Conservation (phyloP, 1,140 invertebrate genomes). For the Drosophila rufa region DNA sequence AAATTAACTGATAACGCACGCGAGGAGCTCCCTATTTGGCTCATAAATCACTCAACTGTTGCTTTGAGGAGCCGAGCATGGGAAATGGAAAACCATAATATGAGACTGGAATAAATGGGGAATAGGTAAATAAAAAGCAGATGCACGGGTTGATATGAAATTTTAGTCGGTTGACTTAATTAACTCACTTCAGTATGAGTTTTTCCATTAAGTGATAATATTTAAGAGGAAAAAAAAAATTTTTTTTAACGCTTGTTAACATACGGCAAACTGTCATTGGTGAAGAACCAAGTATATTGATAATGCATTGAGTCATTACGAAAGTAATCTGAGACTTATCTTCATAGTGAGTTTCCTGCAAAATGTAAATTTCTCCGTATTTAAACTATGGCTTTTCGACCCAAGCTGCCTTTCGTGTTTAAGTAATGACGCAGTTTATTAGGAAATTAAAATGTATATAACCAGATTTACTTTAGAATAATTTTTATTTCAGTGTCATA, state of each 20-base stretch:
- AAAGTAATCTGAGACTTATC: no score
- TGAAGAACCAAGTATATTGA: no score
- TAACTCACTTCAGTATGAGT: not conserved
- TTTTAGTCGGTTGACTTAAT: not conserved
- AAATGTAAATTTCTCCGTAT: no score
- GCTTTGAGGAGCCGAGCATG: not conserved
- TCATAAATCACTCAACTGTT: conserved; percentile 60
- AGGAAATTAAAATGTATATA: not conserved
- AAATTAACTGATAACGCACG: conserved; percentile 53
- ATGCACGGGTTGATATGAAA: not conserved
- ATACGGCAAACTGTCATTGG: no score
- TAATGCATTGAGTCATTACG: no score
- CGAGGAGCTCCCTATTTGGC: conserved; percentile 17
- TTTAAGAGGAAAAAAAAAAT: no score
- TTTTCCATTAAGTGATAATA: no score
- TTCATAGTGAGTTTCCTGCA: no score
- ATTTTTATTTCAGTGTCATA: conserved; percentile 10
- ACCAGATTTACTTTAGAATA: not conserved
- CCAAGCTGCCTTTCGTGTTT: not conserved
- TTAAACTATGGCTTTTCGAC: no score
- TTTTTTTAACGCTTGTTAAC: no score
- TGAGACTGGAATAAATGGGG: conserved; percentile 1
- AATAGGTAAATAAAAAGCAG: conserved; percentile 16
- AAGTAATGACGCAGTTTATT: not conserved
- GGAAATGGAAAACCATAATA: conserved; percentile 6